Conservation (phyloP, 2,113 vertebrate species). For the Crocuta crocuta region DNA sequence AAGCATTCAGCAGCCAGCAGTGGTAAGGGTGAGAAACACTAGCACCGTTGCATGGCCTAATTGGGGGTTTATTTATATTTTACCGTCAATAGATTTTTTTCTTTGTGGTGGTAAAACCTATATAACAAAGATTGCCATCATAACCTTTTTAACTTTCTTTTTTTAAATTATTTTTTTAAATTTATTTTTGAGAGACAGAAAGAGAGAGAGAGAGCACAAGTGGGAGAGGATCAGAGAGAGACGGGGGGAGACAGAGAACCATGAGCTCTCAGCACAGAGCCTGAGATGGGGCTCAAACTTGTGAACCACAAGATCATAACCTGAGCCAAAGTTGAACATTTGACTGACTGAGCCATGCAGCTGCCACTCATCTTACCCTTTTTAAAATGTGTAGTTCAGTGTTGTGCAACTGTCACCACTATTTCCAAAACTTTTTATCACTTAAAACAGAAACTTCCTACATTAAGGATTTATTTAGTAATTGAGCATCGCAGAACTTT, state of each 20-base stretch:
- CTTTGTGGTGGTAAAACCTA: neutral
- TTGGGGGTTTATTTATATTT: neutral
- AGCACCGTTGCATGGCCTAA: neutral
- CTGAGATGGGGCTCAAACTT: no score
- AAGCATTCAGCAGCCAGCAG: neutral
- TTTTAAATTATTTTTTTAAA: no score
- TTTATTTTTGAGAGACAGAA: no score
- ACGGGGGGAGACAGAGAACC: no score
- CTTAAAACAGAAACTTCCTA: neutral
- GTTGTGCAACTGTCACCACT: neutral
- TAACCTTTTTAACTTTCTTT: neutral
- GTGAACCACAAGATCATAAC: no score
- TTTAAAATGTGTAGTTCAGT: neutral
- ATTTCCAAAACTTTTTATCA: neutral
- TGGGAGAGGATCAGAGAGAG: no score
- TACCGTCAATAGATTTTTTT: neutral
- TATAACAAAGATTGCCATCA: neutral
- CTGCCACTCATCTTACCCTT: neutral
- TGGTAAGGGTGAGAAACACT: neutral
- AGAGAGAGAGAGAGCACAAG: no score
- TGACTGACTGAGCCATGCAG: no score
- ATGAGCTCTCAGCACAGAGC: no score
- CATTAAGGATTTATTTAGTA: slow-evolving; percentile 30
- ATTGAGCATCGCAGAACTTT: neutral
- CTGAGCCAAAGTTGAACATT: no score